phyloP scores from a whole-genome alignment of 2,888 invertebrate species.

The Cheilosia scutellata region DNA sequence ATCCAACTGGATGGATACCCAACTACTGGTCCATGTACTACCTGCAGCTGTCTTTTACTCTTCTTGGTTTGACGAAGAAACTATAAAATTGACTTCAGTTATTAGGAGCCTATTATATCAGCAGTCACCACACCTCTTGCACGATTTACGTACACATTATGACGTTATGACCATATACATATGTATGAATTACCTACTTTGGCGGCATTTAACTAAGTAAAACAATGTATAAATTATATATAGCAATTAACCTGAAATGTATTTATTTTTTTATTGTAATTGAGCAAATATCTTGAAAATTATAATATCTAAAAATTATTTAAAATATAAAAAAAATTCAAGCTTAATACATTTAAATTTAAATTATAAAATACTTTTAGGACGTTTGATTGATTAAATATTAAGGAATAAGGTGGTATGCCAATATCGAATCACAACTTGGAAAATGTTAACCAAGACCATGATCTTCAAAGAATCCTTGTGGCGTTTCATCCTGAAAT shows the following conservation, averaged over 20 bases:
- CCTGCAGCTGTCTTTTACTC: too few relatives aligned
- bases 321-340: conserved; percentile 24
- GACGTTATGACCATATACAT: too few relatives aligned
- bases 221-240: too few relatives aligned
- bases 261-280: conserved; percentile 32
- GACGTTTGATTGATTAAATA: conserved; percentile 37
- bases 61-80: too few relatives aligned
- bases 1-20: too few relatives aligned
- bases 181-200: too few relatives aligned
- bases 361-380: conserved; percentile 42
- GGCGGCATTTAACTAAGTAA: too few relatives aligned
- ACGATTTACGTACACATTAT: too few relatives aligned
- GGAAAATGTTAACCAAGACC: conserved; percentile 91
- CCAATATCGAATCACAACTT: conserved; percentile 23
- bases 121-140: too few relatives aligned
- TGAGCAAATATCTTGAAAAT: conserved; percentile 45
- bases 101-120: too few relatives aligned
- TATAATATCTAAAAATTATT: neutral
- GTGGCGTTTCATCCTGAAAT: conserved; percentile 99
- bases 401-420: conserved; percentile 41
- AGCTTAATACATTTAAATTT: conserved; percentile 14
- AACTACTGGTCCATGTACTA: too few relatives aligned
- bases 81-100: too few relatives aligned
- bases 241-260: neutral
- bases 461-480: conserved; percentile 99